A percentile compares a stretch with the other conserved stretches of the same genome.
These are phyloP conservation scores for Adineta ricciae DNA, from an alignment of 2,888 invertebrate species.

Conservation along the genomic window DNA sequence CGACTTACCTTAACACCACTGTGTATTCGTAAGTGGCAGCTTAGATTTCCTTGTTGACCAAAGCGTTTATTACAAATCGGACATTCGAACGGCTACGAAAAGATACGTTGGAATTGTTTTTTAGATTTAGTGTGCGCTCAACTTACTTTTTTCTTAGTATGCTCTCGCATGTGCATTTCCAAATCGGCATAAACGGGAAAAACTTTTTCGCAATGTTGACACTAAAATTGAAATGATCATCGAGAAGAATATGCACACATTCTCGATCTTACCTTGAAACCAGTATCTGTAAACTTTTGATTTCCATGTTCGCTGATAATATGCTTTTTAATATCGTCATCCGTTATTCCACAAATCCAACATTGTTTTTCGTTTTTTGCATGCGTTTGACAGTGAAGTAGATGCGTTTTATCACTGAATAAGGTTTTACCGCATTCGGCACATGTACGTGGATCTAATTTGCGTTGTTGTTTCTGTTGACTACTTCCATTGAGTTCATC, in stretches of 20 bases:
- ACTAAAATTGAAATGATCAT: not conserved
- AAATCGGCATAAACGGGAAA: not conserved
- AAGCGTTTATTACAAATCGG: constrained; percentile 23
- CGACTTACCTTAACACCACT: not conserved
- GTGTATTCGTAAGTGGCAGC: constrained; percentile 15
- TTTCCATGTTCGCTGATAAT: not conserved
- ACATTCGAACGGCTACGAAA: constrained; percentile 5
- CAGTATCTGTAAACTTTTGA: constrained; percentile 12
- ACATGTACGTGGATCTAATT: constrained; percentile 17
- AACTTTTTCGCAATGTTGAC: constrained; percentile 12
- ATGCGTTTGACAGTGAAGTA: constrained; percentile 8
- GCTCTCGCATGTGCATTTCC: not conserved
- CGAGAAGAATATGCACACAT: too few relatives aligned
- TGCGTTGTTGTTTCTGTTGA: not conserved
- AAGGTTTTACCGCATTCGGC: not conserved
- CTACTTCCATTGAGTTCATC: not conserved
- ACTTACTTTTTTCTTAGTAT: constrained; percentile 18
- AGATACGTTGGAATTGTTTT: not conserved
- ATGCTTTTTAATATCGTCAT: constrained; percentile 16
- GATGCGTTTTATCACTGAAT: not conserved
- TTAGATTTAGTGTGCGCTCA: not conserved
- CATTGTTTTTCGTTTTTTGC: not conserved
- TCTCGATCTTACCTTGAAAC: not conserved
- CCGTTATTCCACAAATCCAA: not conserved
- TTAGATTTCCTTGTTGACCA: constrained; percentile 23